Evolutionary conservation across 2,113 vertebrate species (phyloP).

Genomic region (Galbula dea): DNA sequence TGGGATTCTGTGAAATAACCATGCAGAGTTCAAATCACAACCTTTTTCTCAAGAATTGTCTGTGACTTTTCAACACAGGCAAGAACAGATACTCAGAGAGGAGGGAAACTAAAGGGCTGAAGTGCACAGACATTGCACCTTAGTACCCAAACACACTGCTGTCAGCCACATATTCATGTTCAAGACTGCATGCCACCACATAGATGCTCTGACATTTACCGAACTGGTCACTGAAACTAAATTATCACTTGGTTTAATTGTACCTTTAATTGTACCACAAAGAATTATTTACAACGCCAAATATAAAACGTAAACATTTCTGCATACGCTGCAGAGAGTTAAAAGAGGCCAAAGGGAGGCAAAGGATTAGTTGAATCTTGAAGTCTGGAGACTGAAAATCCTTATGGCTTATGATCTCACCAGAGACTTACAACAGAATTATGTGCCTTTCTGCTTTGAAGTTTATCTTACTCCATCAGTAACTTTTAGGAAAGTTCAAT

Average conservation of each 20-base stretch:
- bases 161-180: background rate
- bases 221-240: background rate
- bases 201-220: background rate
- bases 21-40: background rate
- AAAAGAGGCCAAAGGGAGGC: background rate
- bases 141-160: background rate
- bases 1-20: background rate
- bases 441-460: background rate
- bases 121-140: accelerated
- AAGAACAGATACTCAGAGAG: background rate
- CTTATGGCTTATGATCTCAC: background rate
- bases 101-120: background rate
- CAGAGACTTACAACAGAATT: background rate
- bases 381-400: background rate
- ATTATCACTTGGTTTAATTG: background rate
- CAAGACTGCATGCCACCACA: background rate
- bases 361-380: background rate
- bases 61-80: background rate
- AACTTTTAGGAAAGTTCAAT: background rate
- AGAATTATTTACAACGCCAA: background rate
- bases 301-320: background rate
- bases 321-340: background rate
- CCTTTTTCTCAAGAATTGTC: background rate
- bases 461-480: background rate
- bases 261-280: background rate